Evolutionary conservation across 2,113 vertebrate species (phyloP).

Genomic region (Oryzias javanicus): DNA sequence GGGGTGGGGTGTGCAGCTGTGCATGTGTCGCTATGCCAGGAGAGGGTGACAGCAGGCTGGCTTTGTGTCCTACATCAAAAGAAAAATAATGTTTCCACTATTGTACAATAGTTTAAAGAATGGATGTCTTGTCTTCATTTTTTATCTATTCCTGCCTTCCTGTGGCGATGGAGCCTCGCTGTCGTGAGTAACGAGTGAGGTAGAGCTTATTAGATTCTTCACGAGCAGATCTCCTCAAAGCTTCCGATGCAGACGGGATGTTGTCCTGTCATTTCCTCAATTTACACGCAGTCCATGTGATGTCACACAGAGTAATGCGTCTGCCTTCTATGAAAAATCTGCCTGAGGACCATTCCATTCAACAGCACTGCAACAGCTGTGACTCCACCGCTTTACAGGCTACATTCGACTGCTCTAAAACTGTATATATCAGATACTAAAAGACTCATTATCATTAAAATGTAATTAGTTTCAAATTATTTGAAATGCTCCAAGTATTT

Average conservation of each 20-base stretch:
- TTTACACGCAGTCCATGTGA: conserved; percentile 12
- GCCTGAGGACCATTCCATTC: neutral
- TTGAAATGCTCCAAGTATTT: too few relatives aligned
- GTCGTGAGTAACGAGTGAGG: conserved; percentile 45
- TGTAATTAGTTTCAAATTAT: too few relatives aligned
- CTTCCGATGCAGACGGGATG: conserved; percentile 18
- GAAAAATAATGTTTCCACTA: conserved; percentile 56
- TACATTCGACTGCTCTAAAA: too few relatives aligned
- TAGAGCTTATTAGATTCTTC: conserved; percentile 58
- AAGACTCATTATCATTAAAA: too few relatives aligned
- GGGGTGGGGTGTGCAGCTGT: conserved; percentile 56
- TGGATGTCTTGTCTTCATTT: conserved; percentile 50
- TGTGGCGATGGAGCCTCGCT: conserved; percentile 27
- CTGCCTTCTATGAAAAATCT: conserved; percentile 12
- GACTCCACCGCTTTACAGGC: too few relatives aligned
- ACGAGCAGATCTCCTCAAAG: conserved; percentile 36
- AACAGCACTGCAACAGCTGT: too few relatives aligned
- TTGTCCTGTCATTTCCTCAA: conserved; percentile 32
- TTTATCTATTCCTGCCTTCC: conserved; percentile 46
- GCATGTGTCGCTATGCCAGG: conserved; percentile 63
- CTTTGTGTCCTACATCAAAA: conserved; percentile 58
- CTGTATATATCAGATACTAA: too few relatives aligned
- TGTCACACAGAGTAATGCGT: conserved; percentile 17
- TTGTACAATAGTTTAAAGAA: conserved; percentile 46
- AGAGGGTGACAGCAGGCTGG: conserved; percentile 69